These are phyloP conservation scores for Amphiura filiformis DNA, from an alignment of 35 echinoderm and acorn worm genomes.

Conservation along the genomic window DNA sequence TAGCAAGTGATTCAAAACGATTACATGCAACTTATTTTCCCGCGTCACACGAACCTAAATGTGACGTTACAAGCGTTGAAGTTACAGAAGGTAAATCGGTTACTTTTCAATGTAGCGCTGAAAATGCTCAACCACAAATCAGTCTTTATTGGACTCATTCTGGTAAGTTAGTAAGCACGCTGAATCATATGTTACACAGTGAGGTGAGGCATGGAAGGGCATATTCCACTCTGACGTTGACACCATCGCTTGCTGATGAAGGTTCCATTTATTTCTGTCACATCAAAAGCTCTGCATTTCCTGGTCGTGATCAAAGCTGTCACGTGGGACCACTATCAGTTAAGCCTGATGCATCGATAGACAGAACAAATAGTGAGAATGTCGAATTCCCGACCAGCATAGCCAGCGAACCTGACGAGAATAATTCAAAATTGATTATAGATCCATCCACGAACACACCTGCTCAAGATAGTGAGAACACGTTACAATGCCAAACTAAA, in stretches of 20 bases:
- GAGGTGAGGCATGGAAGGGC: background rate
- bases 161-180: background rate
- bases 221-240: background rate
- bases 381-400: too few species aligned
- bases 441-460: background rate
- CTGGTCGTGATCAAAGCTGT: background rate
- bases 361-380: background rate
- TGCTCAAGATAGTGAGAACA: background rate
- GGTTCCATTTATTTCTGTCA: background rate
- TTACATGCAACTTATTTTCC: background rate
- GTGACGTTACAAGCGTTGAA: background rate
- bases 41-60: background rate
- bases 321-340: background rate
- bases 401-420: background rate
- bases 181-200: too few species aligned
- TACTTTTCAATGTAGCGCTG: background rate
- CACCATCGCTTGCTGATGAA: background rate
- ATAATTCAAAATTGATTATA: background rate
- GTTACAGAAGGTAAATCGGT: background rate
- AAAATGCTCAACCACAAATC: background rate
- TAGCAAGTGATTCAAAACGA: background rate
- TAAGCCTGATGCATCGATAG: background rate
- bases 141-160: background rate
- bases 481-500: background rate
- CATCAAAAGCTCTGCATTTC: background rate